These are phyloP conservation scores for Acromyrmex echinatior DNA, from an alignment of 1,140 invertebrate genomes.

Conservation along the genomic window DNA sequence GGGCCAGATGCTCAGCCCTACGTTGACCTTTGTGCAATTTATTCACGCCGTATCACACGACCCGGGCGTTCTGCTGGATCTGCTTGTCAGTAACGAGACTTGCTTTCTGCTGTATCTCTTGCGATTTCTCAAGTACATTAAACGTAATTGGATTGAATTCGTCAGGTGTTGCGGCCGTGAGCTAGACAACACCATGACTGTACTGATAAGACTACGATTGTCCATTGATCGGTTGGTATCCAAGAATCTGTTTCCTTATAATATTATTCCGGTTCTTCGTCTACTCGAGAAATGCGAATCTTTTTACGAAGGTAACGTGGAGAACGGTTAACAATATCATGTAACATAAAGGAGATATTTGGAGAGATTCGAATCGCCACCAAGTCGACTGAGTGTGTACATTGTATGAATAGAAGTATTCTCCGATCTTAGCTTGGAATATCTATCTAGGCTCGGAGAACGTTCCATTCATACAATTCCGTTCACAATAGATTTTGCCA, in stretches of 20 bases:
- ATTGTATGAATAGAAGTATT: conserved; percentile 46
- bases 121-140: conserved; percentile 94
- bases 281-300: conserved; percentile 94
- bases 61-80: conserved; percentile 93
- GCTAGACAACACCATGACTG: conserved; percentile 93
- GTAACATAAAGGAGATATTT: conserved; percentile 44
- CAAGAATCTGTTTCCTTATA: conserved; percentile 95
- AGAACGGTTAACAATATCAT: conserved; percentile 76
- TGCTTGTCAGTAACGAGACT: conserved; percentile 96
- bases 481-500: conserved; percentile 42
- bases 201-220: conserved; percentile 92
- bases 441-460: no score
- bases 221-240: conserved; percentile 94
- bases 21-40: conserved; percentile 94
- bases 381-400: conserved; percentile 57
- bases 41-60: conserved; percentile 94
- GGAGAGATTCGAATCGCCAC: conserved; percentile 27
- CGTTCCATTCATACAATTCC: no score
- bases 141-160: conserved; percentile 94
- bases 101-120: conserved; percentile 95
- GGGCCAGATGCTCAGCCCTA: conserved; percentile 93
- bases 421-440: neutral
- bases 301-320: conserved; percentile 92
- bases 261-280: conserved; percentile 95
- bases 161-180: conserved; percentile 92